Percentiles rank a stretch among this genome's conserved stretches.
phyloP scores from a whole-genome alignment of 1,140 invertebrate genomes.

The Ceratitis capitata region DNA sequence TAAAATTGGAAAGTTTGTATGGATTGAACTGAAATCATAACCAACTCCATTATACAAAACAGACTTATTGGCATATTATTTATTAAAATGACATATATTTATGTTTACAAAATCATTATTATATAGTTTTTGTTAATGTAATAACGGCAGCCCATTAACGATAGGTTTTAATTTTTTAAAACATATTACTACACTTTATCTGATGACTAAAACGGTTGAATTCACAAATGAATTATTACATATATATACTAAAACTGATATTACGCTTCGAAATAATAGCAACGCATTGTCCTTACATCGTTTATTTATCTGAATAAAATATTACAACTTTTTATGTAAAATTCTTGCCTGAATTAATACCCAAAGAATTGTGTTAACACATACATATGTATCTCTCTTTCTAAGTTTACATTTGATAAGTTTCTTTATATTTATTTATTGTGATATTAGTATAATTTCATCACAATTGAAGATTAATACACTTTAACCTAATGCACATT shows the following conservation, averaged over 20 bases:
- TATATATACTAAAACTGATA: background rate
- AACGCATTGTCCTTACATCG: background rate
- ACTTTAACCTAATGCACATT: background rate
- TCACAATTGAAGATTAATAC: constrained; percentile 29
- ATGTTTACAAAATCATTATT: too few relatives aligned
- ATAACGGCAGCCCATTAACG: too few relatives aligned
- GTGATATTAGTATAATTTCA: constrained; percentile 42
- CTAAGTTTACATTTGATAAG: background rate
- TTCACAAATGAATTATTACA: too few relatives aligned
- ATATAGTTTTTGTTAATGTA: too few relatives aligned
- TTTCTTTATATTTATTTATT: constrained; percentile 36
- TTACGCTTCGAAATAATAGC: background rate
- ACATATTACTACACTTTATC: too few relatives aligned
- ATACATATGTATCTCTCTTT: background rate
- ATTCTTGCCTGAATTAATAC: background rate
- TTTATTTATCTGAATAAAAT: background rate
- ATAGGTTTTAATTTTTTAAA: too few relatives aligned
- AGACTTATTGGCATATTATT: background rate
- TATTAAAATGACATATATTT: background rate
- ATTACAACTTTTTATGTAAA: background rate
- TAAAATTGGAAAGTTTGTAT: too few relatives aligned
- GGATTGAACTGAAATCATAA: background rate
- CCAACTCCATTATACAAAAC: background rate
- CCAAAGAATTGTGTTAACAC: background rate
- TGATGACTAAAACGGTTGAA: too few relatives aligned